Evolutionary conservation across 2,888 invertebrate genomes (phyloP).

Genomic region (Drosophila lutescens): DNA sequence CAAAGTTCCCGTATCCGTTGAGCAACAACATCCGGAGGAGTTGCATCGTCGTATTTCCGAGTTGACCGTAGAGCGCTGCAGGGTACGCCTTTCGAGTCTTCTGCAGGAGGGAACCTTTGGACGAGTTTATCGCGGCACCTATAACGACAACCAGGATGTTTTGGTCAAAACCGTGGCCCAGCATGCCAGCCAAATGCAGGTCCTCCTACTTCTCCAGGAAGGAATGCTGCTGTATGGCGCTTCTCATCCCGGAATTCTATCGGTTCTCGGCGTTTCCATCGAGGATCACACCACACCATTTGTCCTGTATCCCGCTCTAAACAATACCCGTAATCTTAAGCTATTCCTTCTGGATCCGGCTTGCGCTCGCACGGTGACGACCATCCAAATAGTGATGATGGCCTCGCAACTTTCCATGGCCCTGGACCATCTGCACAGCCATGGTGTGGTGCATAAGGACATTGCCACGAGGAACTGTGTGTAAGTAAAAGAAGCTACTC

Average conservation of each 20-base stretch:
- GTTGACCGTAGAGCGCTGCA: constrained; percentile 86
- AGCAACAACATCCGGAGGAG: constrained; percentile 82
- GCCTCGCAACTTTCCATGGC: constrained; percentile 94
- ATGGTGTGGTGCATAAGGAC: constrained; percentile 94
- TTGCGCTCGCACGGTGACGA: constrained; percentile 84
- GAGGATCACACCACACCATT: constrained; percentile 96
- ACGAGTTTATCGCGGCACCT: constrained; percentile 92
- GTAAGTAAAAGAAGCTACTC: constrained; percentile 86
- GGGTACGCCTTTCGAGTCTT: constrained; percentile 91
- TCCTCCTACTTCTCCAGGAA: constrained; percentile 92
- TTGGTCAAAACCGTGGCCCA: constrained; percentile 95
- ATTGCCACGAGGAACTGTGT: constrained; percentile 96
- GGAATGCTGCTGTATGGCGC: constrained; percentile 88
- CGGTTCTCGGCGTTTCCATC: constrained; percentile 94
- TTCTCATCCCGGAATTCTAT: constrained; percentile 90
- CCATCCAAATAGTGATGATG: constrained; percentile 93
- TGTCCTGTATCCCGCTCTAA: constrained; percentile 89
- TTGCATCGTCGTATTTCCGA: constrained; percentile 84
- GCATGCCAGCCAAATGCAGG: constrained; percentile 94
- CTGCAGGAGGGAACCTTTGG: constrained; percentile 95
- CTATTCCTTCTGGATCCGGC: constrained; percentile 82
- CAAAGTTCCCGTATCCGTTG: constrained; percentile 74
- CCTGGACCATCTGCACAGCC: constrained; percentile 93
- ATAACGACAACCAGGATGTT: constrained; percentile 90
- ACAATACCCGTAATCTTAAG: constrained; percentile 85